phyloP scores from a whole-genome alignment of 2,888 invertebrate genomes.

The Carabus problematicus region DNA sequence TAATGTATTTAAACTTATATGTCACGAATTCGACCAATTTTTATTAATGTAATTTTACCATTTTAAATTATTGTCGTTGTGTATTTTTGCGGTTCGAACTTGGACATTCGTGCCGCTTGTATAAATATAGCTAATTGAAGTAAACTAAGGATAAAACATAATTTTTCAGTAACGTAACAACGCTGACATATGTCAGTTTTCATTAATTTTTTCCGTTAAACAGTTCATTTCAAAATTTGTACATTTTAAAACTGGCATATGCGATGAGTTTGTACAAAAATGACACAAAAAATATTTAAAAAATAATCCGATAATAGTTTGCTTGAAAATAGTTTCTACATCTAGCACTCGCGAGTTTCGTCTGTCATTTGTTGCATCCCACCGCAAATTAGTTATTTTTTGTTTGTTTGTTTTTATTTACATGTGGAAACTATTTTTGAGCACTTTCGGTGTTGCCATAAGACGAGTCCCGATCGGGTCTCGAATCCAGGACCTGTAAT shows the following conservation, averaged over 20 bases:
- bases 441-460: slow-evolving; percentile 39
- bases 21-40: slow-evolving; percentile 45
- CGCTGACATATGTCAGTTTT: slow-evolving; percentile 14
- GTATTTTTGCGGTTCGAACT: slow-evolving; percentile 41
- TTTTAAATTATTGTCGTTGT: slow-evolving; percentile 46
- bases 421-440: slow-evolving; percentile 30
- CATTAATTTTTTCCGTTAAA: not conserved
- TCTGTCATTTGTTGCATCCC: slow-evolving; percentile 31
- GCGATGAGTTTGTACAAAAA: slow-evolving; percentile 16
- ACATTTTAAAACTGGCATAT: not conserved
- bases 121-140: slow-evolving; percentile 37
- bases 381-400: slow-evolving; percentile 24
- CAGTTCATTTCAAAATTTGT: no score
- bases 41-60: slow-evolving; percentile 44
- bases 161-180: slow-evolving; percentile 26
- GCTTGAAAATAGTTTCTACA: slow-evolving; percentile 29
- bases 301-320: slow-evolving; percentile 37
- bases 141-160: slow-evolving; percentile 16
- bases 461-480: slow-evolving; percentile 15
- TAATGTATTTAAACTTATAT: slow-evolving; percentile 41
- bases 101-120: slow-evolving; percentile 32
- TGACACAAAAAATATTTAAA: slow-evolving; percentile 29
- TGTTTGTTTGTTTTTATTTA: slow-evolving; percentile 15
- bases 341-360: slow-evolving; percentile 15
- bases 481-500: slow-evolving; percentile 42